Evolutionary conservation across 1,140 invertebrate genomes (phyloP), one percentile per base, ranked within the genome.

Genomic region (Condylostylus longicornis): DNA sequence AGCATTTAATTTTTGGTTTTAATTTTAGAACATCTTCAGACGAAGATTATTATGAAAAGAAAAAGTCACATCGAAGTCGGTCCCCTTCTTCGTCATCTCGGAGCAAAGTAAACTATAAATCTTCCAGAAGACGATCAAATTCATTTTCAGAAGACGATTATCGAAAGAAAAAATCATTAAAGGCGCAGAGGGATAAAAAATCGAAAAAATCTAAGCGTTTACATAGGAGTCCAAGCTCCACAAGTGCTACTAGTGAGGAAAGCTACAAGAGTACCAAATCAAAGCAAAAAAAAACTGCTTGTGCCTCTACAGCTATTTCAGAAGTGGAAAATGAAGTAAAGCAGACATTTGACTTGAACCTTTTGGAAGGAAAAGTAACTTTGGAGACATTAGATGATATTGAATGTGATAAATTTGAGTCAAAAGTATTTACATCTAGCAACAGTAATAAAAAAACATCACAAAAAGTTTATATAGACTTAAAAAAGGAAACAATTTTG

Each of bases 401-500:
- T 22, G 53, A 59, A 18, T 53, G 54, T 28, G 56, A 59, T 23
- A 27, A 41, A 8, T 59, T 59, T 21, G 48, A 46, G 22, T 45
- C 56, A 5, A 27, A 39, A 1, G 6, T 47, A 20, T 59, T 59
- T 41, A 56, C 33, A 34, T 46, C 5, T 48, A 57, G 13, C 31
- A 44, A 1, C 43, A 40, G 0, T 45, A 32, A 15, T 37, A 42
- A 37, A 21, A 17, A 33, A 6, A 8, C 48, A 2, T 27, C 44
- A 18, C 43, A 53, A 1, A 59, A 59, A 33, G 50, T 58, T 10
- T 46, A 54, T n/a, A 56, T 56, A 9, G 56, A 59, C 28, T 36
- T 56, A 0, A 46, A 54, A 7, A 50, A 40, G 8, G 52, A 58
- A 27, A 57, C 56, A 1, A 48, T 56, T 5, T 47, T 31, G 3